Evolutionary conservation across 2,113 vertebrate species (phyloP).

Genomic region (Leptocoma aspasia): DNA sequence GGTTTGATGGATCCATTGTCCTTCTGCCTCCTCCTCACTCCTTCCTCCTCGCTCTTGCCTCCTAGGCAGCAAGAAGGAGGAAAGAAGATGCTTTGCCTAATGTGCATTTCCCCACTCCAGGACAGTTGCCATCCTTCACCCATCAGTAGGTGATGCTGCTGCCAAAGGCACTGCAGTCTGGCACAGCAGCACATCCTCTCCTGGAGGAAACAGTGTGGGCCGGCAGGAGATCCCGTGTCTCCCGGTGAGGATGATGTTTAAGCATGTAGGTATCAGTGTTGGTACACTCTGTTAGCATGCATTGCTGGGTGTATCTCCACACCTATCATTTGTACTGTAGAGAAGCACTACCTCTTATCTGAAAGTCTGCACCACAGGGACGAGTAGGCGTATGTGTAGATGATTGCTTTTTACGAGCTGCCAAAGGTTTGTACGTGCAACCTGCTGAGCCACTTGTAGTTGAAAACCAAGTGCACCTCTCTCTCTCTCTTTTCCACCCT

Average conservation of each 20-base stretch:
- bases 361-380: background rate
- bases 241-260: background rate
- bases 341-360: background rate
- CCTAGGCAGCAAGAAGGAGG: background rate
- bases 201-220: background rate
- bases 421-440: background rate
- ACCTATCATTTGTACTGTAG: slow-evolving; percentile 39
- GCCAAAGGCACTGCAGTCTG: background rate
- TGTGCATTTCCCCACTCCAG: background rate
- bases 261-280: background rate
- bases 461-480: background rate
- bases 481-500: background rate
- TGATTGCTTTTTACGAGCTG: slow-evolving; percentile 34
- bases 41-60: background rate
- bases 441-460: background rate
- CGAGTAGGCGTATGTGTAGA: background rate
- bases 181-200: background rate
- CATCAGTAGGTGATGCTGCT: background rate
- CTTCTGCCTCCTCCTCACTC: background rate
- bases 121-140: background rate
- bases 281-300: background rate
- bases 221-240: background rate
- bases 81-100: background rate
- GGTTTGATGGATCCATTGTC: background rate
- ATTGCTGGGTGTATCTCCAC: background rate